Evolutionary conservation across 2,113 vertebrate genomes (phyloP).

Genomic region (Ramphastos sulfuratus): DNA sequence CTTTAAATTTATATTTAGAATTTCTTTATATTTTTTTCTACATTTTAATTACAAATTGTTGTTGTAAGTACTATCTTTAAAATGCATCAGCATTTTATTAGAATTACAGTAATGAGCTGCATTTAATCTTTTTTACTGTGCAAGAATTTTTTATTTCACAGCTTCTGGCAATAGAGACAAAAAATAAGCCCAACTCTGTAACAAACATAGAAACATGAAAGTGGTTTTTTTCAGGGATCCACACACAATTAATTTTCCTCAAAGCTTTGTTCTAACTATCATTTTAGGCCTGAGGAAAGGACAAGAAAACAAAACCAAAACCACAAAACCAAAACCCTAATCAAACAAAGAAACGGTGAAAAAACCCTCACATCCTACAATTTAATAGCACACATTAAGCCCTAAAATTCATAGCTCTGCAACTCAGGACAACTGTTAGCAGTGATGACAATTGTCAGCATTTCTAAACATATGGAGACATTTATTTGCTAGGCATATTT

Average conservation of each 20-base stretch:
- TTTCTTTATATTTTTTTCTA: not conserved
- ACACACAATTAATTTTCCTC: constrained; percentile 22
- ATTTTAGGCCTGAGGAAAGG: not conserved
- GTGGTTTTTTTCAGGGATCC: not conserved
- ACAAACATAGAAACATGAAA: not conserved
- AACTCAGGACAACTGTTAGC: not conserved
- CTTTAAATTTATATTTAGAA: not conserved
- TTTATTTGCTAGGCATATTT: not conserved
- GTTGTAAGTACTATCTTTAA: not conserved
- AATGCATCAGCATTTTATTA: not conserved
- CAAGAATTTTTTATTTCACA: not conserved
- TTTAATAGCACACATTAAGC: not conserved
- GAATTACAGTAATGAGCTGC: not conserved
- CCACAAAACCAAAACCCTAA: no score
- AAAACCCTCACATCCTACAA: not conserved
- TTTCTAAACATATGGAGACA: not conserved
- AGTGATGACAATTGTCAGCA: not conserved
- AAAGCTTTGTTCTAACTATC: not conserved
- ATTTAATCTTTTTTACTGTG: constrained; percentile 24
- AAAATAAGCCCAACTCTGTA: not conserved
- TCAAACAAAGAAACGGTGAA: no score
- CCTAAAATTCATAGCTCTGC: not conserved
- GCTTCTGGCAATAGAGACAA: not conserved
- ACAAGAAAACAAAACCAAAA: not conserved
- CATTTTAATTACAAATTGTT: constrained; percentile 1